phyloP scores from a whole-genome alignment of 2,888 invertebrate genomes.

The Hetaerina titia region DNA sequence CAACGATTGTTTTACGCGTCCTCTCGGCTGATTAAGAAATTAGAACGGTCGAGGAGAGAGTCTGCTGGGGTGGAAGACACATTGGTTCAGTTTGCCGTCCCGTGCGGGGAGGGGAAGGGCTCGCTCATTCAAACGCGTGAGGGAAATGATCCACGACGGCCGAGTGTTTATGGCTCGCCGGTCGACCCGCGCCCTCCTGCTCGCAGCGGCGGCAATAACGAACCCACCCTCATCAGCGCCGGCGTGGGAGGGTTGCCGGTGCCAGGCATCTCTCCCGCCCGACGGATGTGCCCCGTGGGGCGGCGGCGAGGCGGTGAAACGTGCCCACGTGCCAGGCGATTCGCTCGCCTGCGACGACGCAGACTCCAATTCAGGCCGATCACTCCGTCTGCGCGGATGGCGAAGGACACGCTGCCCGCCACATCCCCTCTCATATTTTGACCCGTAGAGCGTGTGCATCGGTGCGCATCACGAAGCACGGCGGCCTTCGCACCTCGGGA shows the following conservation, averaged over 20 bases:
- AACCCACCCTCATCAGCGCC: neutral
- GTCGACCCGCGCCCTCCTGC: neutral
- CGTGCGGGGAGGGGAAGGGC: neutral
- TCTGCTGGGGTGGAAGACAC: neutral
- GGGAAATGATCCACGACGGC: conserved; percentile 3
- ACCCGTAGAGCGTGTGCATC: neutral
- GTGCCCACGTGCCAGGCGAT: neutral
- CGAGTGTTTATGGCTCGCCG: neutral
- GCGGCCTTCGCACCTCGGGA: neutral
- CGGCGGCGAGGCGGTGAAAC: neutral
- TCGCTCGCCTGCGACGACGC: neutral
- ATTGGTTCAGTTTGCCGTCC: neutral
- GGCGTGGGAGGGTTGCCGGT: neutral
- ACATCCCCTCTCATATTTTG: neutral
- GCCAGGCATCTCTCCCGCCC: neutral
- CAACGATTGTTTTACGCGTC: too few relatives aligned
- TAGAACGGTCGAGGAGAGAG: neutral
- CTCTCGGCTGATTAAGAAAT: neutral
- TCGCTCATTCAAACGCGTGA: neutral
- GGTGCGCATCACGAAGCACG: neutral
- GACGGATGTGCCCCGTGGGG: neutral
- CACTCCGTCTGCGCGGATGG: neutral
- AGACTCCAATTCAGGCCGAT: neutral
- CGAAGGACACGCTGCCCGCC: neutral
- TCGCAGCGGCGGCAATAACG: neutral